Base-by-base conservation (phyloP, 2,113 vertebrate genomes). In the Equus przewalskii region DNA sequence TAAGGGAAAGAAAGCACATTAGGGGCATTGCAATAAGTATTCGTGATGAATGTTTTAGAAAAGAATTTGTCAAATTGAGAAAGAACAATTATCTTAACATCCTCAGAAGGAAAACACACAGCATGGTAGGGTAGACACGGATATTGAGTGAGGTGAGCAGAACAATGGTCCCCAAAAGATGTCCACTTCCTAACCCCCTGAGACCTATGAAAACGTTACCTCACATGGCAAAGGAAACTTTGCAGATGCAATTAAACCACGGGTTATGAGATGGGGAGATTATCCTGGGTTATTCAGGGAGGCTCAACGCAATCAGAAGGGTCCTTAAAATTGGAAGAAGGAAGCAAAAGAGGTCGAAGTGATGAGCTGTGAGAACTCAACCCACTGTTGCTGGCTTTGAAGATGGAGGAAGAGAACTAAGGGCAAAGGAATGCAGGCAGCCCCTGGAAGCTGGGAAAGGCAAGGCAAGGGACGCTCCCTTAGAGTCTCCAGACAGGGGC, bases 271-370 rank as follows among this genome's bases (percentile, higher is more conserved):
- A 96, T 22, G 6, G 4, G 13, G 2, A 44, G n/a, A 91, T 83
- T 65, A 78, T 8, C 24, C 11, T 78, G 70, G 60, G 46, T 70
- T 69, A 82, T 54, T 89, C 36, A 46, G 1, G 26, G 91, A 51
- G 15, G 30, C 54, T 91, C 56, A 72, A 51, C 54, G 12, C 83
- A 79, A 88, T 58, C 36, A 84, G 22, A 81, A 73, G 22, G 6
- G 21, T 86, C 36, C 69, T 96, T 96, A 72, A 84, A 65, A 58
- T 13, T 88, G 46, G 82, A 84, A 84, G 62, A 86, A 60, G 62
- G 65, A 94, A 81, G 54, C 21, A 84, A 10, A 26, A 80, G 79
- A 92, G 22, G 26, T 65, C 67, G 6, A 62, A 94, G 21, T 60
- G 79, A 94, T 69, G 72, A 79, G 54, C 51, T 46, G 6, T 89